phyloP scores from a whole-genome alignment of 2,888 invertebrate genomes.

The Thereva unica region DNA sequence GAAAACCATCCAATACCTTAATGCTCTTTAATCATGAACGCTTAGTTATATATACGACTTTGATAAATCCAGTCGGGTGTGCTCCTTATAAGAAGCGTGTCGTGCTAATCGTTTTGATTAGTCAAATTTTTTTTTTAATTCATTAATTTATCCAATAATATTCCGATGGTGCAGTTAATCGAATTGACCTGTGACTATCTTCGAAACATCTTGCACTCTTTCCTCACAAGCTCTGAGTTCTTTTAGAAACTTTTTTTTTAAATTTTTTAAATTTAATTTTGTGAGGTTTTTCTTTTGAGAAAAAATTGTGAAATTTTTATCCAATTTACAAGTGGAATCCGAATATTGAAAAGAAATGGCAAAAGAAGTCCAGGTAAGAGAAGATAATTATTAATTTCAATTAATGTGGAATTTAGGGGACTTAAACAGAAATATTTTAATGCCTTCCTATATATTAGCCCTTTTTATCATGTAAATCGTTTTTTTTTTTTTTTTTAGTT shows the following conservation, averaged over 20 bases:
- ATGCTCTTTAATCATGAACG: conserved; percentile 17
- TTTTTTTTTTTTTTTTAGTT: too few species aligned
- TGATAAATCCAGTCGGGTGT: conserved; percentile 26
- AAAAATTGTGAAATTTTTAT: conserved; percentile 32
- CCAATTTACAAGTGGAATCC: too few species aligned
- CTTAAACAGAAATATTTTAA: too few species aligned
- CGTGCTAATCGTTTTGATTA: conserved; percentile 7
- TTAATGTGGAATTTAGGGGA: too few species aligned
- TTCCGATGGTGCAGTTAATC: conserved; percentile 31
- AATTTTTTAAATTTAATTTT: conserved; percentile 41
- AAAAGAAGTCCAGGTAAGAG: too few species aligned
- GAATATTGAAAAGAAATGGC: too few species aligned
- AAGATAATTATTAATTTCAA: too few species aligned
- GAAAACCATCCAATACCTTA: neutral
- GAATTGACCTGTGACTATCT: conserved; percentile 30
- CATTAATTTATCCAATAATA: conserved; percentile 5
- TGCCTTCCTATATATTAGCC: too few species aligned
- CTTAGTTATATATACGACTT: conserved; percentile 25
- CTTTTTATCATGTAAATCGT: too few species aligned
- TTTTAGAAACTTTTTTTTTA: conserved; percentile 35
- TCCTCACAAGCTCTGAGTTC: conserved; percentile 42
- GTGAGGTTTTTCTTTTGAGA: conserved; percentile 34
- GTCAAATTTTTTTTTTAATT: conserved; percentile 14
- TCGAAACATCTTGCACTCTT: conserved; percentile 37
- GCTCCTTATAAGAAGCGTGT: conserved; percentile 4